A percentile compares a stretch with the other conserved stretches of the same genome.
Evolutionary conservation across 2,113 vertebrate species (phyloP).

Genomic region (Prunella fulvescens): DNA sequence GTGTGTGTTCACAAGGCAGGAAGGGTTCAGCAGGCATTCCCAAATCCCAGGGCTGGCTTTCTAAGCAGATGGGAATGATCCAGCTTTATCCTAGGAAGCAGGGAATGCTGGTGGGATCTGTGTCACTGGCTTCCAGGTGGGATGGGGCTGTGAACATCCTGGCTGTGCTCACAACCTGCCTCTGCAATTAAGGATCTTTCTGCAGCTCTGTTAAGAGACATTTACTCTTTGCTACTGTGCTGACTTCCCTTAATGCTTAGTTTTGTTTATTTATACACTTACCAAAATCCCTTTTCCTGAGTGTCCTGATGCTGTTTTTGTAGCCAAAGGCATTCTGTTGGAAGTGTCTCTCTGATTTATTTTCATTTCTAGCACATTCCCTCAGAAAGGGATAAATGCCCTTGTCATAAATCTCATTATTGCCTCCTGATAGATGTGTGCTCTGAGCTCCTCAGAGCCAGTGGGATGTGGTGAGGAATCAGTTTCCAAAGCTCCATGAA

Average conservation of each 20-base stretch:
- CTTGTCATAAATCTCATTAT: constrained; percentile 8
- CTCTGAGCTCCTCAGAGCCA: background rate
- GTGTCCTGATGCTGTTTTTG: constrained; percentile 23
- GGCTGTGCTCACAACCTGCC: background rate
- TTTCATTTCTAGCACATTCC: constrained; percentile 59
- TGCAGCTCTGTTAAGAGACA: background rate
- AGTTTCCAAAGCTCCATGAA: background rate
- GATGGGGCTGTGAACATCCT: background rate
- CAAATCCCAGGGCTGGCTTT: background rate
- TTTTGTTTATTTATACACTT: background rate
- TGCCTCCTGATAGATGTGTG: background rate
- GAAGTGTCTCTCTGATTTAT: constrained; percentile 47
- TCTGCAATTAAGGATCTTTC: background rate
- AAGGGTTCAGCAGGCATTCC: background rate
- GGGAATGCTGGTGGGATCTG: background rate
- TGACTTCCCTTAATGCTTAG: constrained; percentile 14
- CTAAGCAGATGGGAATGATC: background rate
- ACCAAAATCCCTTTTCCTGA: background rate
- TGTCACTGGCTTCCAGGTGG: background rate
- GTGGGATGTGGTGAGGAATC: background rate
- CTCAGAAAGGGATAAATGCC: constrained; percentile 52
- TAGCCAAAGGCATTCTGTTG: constrained; percentile 53
- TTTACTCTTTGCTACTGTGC: background rate
- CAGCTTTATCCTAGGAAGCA: background rate
- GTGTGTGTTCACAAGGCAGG: background rate